Conservation (phyloP, 2,888 invertebrate species). For the Tolmerus cingulatus region DNA sequence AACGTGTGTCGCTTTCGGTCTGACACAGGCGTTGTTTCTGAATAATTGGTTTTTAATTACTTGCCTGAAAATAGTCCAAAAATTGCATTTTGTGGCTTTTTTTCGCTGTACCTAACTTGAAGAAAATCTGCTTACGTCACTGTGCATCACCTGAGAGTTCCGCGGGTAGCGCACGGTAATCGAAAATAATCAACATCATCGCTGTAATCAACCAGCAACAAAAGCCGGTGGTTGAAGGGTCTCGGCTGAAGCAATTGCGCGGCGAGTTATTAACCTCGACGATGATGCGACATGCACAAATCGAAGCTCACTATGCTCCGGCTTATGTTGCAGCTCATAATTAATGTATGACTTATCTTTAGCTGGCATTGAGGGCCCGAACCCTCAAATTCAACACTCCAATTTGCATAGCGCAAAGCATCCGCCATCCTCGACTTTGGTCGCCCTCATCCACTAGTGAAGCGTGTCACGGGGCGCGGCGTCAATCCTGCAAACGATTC, state of each 20-base stretch:
- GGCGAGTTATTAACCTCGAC: background rate
- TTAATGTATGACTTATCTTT: background rate
- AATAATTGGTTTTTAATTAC: conserved; percentile 48
- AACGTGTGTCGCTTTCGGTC: background rate
- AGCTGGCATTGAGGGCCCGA: background rate
- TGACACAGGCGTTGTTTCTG: conserved; percentile 28
- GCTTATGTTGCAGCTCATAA: background rate
- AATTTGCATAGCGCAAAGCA: background rate
- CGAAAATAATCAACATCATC: conserved; percentile 41
- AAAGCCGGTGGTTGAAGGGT: background rate
- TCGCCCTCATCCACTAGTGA: background rate
- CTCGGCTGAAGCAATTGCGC: background rate
- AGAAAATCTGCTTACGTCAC: background rate
- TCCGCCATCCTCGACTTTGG: background rate
- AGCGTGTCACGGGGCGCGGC: background rate
- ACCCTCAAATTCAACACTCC: background rate
- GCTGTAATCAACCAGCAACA: conserved; percentile 14
- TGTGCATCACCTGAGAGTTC: background rate
- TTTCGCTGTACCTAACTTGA: background rate
- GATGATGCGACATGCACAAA: background rate
- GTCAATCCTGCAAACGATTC: background rate
- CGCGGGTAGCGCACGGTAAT: background rate
- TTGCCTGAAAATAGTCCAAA: conserved; percentile 31
- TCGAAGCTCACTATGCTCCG: background rate
- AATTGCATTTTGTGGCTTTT: conserved; percentile 47